Conservation (phyloP, 1,140 invertebrate genomes). For the Cataglyphis hispanica region DNA sequence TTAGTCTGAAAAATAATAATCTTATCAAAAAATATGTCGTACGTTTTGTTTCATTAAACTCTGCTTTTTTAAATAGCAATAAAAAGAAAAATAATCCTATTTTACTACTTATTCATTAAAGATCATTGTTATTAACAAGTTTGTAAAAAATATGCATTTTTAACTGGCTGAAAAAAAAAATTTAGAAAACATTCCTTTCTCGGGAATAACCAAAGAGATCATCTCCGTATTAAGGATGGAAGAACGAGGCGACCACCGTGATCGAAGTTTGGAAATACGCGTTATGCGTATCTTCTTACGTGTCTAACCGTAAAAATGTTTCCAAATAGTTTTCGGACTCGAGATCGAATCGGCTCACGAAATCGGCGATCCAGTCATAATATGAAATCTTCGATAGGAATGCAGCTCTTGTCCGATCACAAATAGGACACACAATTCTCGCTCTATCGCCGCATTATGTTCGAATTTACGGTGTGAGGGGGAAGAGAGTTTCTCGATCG, state of each 20-base stretch:
- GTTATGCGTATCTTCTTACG: conserved; percentile 54
- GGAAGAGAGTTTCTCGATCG: conserved; percentile 32
- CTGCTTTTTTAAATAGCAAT: too few species aligned
- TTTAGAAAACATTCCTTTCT: background rate
- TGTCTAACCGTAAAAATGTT: conserved; percentile 36
- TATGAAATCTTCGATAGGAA: conserved; percentile 46
- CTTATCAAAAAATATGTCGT: too few species aligned
- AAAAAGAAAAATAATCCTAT: background rate
- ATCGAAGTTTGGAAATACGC: conserved; percentile 57
- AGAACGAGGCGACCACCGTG: conserved; percentile 45
- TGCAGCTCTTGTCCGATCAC: conserved; percentile 12
- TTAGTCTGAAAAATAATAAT: too few species aligned
- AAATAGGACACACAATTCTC: conserved; percentile 38
- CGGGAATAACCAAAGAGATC: conserved; percentile 5
- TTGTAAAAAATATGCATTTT: background rate
- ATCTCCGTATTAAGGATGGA: conserved; percentile 31
- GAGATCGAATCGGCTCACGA: conserved; percentile 3
- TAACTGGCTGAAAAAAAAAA: conserved; percentile 10
- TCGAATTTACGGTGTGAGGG: conserved; percentile 33
- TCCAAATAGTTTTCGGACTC: conserved; percentile 1
- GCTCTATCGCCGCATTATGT: conserved; percentile 39
- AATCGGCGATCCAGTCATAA: conserved; percentile 48
- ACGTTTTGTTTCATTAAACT: too few species aligned
- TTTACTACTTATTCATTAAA: background rate
- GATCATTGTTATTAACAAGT: background rate